Percentiles rank a stretch among this genome's conserved stretches.
Evolutionary conservation across 2,113 vertebrate genomes (phyloP).

Genomic region (Halichoerus grypus): DNA sequence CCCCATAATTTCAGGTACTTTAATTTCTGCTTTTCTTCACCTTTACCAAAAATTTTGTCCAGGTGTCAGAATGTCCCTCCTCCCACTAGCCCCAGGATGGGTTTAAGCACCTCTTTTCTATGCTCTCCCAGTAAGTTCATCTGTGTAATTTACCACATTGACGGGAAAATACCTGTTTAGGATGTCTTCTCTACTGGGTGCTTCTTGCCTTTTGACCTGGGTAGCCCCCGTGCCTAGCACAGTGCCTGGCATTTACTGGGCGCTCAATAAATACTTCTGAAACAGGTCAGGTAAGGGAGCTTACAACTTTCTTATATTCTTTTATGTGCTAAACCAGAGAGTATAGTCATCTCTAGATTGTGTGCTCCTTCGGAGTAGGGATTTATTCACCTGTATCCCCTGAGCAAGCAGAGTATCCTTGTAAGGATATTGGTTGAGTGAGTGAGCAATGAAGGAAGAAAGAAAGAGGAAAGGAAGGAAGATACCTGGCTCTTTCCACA

Average conservation of each 20-base stretch:
- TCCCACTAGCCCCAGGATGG: neutral
- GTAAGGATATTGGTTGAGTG: neutral
- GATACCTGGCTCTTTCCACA: neutral
- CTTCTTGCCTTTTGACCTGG: neutral
- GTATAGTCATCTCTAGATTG: neutral
- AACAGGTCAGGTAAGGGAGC: neutral
- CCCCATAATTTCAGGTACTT: neutral
- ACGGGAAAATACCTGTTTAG: neutral
- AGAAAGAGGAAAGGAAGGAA: neutral
- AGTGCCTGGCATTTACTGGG: neutral
- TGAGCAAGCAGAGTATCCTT: neutral
- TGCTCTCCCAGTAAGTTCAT: neutral
- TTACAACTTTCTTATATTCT: neutral
- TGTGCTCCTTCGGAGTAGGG: neutral
- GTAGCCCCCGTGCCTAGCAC: neutral
- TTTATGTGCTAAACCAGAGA: neutral
- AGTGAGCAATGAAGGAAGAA: neutral
- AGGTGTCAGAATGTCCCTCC: neutral
- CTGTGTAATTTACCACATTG: neutral
- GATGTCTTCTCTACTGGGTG: neutral
- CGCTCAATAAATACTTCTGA: neutral
- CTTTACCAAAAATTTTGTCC: neutral
- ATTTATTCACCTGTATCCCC: neutral
- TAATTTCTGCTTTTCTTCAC: conserved; percentile 13
- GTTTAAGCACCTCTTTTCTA: neutral